Conservation (phyloP, 1,140 invertebrate genomes). For the Leptinotarsa defecta region DNA sequence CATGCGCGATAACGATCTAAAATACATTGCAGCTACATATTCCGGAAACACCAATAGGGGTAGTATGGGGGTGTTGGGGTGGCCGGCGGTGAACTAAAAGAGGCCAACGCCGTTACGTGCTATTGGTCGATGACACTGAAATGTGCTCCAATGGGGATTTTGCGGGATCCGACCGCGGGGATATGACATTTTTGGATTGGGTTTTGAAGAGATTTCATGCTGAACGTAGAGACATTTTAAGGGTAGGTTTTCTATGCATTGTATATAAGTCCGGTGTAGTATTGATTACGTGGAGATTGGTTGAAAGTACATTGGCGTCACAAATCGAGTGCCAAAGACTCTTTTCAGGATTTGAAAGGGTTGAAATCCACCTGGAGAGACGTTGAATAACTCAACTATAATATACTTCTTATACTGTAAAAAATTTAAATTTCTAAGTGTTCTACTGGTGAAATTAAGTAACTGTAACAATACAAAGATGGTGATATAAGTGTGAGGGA, state of each 20-base stretch:
- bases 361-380: no score
- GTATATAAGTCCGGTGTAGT: neutral
- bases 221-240: neutral
- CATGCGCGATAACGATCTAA: conserved; percentile 43
- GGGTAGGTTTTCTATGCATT: neutral
- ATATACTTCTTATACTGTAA: no score
- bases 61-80: conserved; percentile 19
- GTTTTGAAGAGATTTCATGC: neutral
- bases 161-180: conserved; percentile 38
- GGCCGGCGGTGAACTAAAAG: conserved; percentile 33
- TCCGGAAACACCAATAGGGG: conserved; percentile 43
- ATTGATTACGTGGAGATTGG: neutral
- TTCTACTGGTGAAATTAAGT: no score
- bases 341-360: no score
- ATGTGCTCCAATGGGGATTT: conserved; percentile 40
- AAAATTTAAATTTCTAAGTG: no score
- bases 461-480: no score
- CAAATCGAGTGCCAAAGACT: neutral
- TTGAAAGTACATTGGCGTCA: neutral
- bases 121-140: conserved; percentile 47
- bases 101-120: conserved; percentile 38
- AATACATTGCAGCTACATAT: conserved; percentile 38
- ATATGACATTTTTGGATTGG: neutral
- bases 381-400: no score
- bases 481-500: no score